Conservation (phyloP, 2,888 invertebrate genomes). For the Xestia sexstrigata region DNA sequence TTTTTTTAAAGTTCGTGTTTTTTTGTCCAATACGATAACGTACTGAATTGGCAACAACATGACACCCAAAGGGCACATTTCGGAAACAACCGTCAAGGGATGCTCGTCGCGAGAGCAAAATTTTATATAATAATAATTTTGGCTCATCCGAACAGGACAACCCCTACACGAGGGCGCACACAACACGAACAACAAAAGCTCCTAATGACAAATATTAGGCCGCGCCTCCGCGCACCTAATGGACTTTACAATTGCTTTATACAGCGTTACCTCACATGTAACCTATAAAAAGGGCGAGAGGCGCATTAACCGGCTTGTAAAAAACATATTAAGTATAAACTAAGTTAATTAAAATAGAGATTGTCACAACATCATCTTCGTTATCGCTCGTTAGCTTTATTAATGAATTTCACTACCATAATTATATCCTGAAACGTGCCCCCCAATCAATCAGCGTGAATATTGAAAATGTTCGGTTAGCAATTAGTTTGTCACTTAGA, state of each 20-base stretch:
- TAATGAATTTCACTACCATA: slow-evolving; percentile 6
- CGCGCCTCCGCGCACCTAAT: slow-evolving; percentile 82
- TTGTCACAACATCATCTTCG: slow-evolving; percentile 9
- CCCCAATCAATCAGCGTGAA: slow-evolving; percentile 31
- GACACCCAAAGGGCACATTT: slow-evolving; percentile 84
- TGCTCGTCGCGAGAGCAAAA: slow-evolving; percentile 79
- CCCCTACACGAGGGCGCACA: slow-evolving; percentile 76
- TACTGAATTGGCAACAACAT: slow-evolving; percentile 62
- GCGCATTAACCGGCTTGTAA: slow-evolving; percentile 74
- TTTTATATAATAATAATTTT: slow-evolving; percentile 85
- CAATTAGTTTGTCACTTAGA: slow-evolving; percentile 59
- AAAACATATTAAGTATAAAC: slow-evolving; percentile 32
- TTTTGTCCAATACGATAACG: slow-evolving; percentile 33
- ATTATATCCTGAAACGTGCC: slow-evolving; percentile 15
- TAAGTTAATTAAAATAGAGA: slow-evolving; percentile 30
- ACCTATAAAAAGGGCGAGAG: slow-evolving; percentile 78
- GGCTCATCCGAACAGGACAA: slow-evolving; percentile 78
- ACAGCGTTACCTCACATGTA: slow-evolving; percentile 76
- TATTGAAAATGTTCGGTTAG: slow-evolving; percentile 46
- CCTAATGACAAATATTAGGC: slow-evolving; percentile 88
- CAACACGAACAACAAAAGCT: slow-evolving; percentile 83
- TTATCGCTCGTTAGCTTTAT: background rate
- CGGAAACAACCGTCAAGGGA: slow-evolving; percentile 78
- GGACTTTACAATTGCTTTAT: slow-evolving; percentile 86
- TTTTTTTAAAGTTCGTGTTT: slow-evolving; percentile 10